Conservation (phyloP, 2,888 invertebrate species). For the Drosophila phalerata region DNA sequence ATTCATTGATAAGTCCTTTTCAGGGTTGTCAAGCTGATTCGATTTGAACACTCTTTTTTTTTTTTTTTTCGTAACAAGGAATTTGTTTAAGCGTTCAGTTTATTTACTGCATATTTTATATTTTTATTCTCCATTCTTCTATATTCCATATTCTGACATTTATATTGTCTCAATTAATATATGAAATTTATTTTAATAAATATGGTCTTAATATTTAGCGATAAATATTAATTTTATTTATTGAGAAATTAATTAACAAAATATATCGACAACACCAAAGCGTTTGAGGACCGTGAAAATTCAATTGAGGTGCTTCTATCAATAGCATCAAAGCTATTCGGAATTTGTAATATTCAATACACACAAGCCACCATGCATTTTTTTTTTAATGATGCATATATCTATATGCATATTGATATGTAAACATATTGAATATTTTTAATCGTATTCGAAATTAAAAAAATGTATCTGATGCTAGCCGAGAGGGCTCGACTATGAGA, state of each 20-base stretch:
- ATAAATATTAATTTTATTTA: not conserved
- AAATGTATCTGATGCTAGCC: not conserved
- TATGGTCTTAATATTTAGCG: too few relatives aligned
- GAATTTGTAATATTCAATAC: slow-evolving; percentile 10
- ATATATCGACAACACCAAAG: not conserved
- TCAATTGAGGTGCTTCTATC: not conserved
- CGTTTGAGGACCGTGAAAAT: not conserved
- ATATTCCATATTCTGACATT: too few relatives aligned
- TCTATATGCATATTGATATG: not conserved
- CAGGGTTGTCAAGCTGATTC: slow-evolving; percentile 12
- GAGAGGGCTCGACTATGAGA: not conserved
- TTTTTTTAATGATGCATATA: not conserved
- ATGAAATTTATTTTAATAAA: not conserved
- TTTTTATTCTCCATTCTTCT: not conserved
- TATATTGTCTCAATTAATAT: not conserved
- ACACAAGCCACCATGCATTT: not conserved
- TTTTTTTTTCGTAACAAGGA: not conserved
- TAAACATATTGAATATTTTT: not conserved
- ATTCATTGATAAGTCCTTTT: slow-evolving; percentile 31
- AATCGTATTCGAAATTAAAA: not conserved
- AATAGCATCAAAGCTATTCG: not conserved
- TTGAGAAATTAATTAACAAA: slow-evolving; percentile 2
- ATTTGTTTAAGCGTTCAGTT: slow-evolving; percentile 28
- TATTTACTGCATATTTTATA: slow-evolving; percentile 21
- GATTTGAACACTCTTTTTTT: slow-evolving; percentile 7